These are phyloP conservation scores for Musca domestica DNA, from an alignment of 1,140 invertebrate species.

Conservation along the genomic window DNA sequence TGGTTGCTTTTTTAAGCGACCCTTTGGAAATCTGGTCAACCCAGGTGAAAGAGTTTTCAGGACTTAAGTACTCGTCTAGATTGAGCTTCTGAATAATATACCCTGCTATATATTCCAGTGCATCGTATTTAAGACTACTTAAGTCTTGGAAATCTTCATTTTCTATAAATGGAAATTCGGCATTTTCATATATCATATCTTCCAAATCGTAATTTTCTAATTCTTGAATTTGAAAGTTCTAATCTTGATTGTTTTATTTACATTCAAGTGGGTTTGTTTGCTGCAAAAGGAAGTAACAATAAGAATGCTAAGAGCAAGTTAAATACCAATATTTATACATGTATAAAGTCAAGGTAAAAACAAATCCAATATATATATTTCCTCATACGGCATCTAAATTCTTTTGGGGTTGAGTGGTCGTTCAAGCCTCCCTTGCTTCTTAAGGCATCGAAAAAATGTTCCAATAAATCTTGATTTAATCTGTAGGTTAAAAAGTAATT, in stretches of 20 bases:
- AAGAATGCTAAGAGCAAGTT: no score
- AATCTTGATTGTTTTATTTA: no score
- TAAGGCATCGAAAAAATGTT: not conserved
- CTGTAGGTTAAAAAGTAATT: conserved; percentile 14
- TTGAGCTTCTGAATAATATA: not conserved
- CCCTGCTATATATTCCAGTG: not conserved
- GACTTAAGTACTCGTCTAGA: not conserved
- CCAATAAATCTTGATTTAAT: conserved; percentile 20
- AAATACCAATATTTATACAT: no score
- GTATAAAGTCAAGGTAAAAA: no score
- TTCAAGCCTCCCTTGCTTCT: not conserved
- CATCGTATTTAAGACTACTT: not conserved
- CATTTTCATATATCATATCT: no score
- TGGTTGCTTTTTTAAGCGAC: not conserved
- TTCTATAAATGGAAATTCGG: no score
- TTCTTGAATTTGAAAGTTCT: no score
- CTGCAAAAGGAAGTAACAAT: no score
- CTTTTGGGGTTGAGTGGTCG: not conserved
- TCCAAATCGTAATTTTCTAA: no score
- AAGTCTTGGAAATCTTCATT: not conserved
- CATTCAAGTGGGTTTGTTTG: no score
- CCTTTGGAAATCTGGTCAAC: not conserved
- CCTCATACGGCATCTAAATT: not conserved
- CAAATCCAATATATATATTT: not conserved
- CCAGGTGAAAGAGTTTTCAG: no score